These are phyloP conservation scores for Armadillidium nasatum DNA, from an alignment of 1,140 invertebrate species.

Conservation along the genomic window DNA sequence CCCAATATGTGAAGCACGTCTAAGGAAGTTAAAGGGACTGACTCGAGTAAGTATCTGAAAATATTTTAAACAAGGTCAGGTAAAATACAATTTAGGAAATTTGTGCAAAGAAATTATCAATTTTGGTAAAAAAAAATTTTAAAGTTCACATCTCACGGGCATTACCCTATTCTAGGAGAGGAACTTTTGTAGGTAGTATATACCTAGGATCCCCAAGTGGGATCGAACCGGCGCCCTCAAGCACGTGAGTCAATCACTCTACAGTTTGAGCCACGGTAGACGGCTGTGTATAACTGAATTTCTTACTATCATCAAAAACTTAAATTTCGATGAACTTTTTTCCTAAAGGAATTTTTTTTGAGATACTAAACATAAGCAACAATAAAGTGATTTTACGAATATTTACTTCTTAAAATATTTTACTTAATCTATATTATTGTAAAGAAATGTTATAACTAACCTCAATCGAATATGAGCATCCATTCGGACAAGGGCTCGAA, in stretches of 20 bases:
- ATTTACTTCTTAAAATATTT: too few relatives aligned
- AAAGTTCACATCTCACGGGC: too few relatives aligned
- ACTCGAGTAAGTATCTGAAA: slow-evolving; percentile 39
- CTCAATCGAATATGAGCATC: slow-evolving; percentile 39
- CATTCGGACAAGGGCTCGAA: slow-evolving; percentile 45
- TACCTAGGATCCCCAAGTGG: too few relatives aligned
- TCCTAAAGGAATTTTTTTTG: background rate
- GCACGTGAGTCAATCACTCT: too few relatives aligned
- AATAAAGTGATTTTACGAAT: too few relatives aligned
- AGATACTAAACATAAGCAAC: background rate
- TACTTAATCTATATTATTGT: too few relatives aligned
- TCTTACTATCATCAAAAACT: background rate
- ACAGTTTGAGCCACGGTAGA: too few relatives aligned
- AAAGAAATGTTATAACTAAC: slow-evolving; percentile 7
- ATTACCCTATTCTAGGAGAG: too few relatives aligned
- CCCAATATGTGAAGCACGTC: slow-evolving; percentile 33
- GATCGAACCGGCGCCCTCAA: too few relatives aligned
- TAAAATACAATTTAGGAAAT: background rate
- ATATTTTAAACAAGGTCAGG: background rate
- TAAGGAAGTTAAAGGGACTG: slow-evolving; percentile 28
- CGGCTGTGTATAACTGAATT: background rate
- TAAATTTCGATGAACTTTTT: background rate
- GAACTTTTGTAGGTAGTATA: too few relatives aligned
- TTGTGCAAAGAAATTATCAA: background rate
- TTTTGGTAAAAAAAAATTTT: background rate